Base-by-base conservation (phyloP, 2,888 invertebrate species). In the Lithophane semibrunnea region DNA sequence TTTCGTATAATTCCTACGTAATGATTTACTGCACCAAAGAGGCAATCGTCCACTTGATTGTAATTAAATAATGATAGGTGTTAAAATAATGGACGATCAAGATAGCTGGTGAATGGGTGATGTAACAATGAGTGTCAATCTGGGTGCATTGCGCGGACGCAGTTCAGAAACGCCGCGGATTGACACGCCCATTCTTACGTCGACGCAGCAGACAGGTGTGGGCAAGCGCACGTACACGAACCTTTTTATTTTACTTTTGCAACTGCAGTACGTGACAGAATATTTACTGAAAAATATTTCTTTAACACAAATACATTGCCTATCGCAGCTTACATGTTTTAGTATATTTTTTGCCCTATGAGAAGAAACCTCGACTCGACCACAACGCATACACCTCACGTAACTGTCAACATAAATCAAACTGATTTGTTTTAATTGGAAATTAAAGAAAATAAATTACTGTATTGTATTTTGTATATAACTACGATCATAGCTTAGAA, bases 81-180 rank as follows among this genome's bases (percentile, higher is more conserved):
- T 90, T 89, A 87, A 88, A 89, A 86, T 90, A 92, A 91, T 91
- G 87, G 88, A 86, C 84, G 86, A 86, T 89, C 79, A 88, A 87
- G 89, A 90, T 90, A 88, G 86, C 86, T 83, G 80, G 87, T 92
- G 93, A 94, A 93, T 92, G 92, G 90, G 85, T 94, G 92, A 94
- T 90, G 94, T 90, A 94, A 94, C 91, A 92, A 92, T 90, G 90
- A 89, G 83, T 88, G 90, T 87, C 89, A 86, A 85, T 86, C 80
- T 86, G 76, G 72, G 74, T 84, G 83, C 82, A 79, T 70, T 83
- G 87, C 77, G 76, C 86, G 84, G 75, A 73, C 84, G 75, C 86
- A 86, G 68, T 47, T 70, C 73, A 71, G 84, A 79, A 69, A 61
- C 77, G 60, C 73, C 56, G 47, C 60, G 73, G 71, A 84, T 70